Evolutionary conservation across 1,140 invertebrate species (phyloP), one percentile per base, ranked within the genome.

Genomic region (Schlechtendalia chinensis): DNA sequence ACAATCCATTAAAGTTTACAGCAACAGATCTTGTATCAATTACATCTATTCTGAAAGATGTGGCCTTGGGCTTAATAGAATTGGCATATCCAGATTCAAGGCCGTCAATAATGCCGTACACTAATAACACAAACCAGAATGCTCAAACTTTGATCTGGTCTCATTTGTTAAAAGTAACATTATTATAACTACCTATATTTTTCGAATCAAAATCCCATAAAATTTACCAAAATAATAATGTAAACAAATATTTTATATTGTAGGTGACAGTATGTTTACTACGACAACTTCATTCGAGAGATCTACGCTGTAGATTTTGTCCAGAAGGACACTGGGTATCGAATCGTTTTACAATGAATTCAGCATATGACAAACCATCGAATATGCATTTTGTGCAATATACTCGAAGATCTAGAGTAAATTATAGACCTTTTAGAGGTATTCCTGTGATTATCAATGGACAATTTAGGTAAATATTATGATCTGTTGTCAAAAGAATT

Each of bases 41-140:
- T 63, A 92, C 90, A 47, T 88, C 89, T 53, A 88, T 90, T 11
- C 84, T 94, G 2, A 92, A 93, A 81, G 93, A 95, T 82, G 91
- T 96, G 1, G 95, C 94, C 83, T 87, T 96, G 17, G 95, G 94
- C 16, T 88, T 98, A 1, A 93, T 98, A 2, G 94, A 97, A 84
- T 86, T 97, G 29, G 95, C 95, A 0, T 96, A 94, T 86, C 95
- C 95, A 0, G 94, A 96, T 84, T 90, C 90, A 0, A 87, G 91
- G 82, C 77, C 80, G 56, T 80, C 47, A 54, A 86, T 82, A 86
- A 87, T 75, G 86, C 85, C 61, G 16, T 69, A 59, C 19, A 80
- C 19, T 10, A 75, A 83, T 74, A 86, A 84, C 54, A 84, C 85
- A 67, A 72, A 77, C 61, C 79, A 53, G 22, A 75, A 81, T 69